Base-by-base conservation (phyloP, 2,113 vertebrate species). In the Ptilonorhynchus violaceus region DNA sequence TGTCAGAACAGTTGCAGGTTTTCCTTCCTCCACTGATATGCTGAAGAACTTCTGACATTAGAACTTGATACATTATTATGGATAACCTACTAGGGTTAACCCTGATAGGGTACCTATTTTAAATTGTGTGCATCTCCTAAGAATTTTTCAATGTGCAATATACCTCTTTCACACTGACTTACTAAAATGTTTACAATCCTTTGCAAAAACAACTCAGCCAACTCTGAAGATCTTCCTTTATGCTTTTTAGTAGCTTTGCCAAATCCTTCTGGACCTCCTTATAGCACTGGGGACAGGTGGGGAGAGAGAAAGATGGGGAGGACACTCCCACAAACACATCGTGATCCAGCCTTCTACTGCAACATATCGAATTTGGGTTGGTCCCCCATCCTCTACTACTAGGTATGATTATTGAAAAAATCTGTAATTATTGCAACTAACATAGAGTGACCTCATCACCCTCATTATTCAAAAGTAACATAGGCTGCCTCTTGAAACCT, bases 201-300 rank as follows among this genome's bases (percentile, higher is more conserved):
- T 67, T n/a, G 33, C 16, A 56, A 52, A 58, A 92, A 14, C 33
- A 75, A 66, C 15, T 73, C 47, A 37, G 68, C 13, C 63, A 91
- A 4, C 19, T 50, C 35, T 15, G 28, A 87, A 53, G 14, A 37
- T 42, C 41, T 50, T 75, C n/a, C 46, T 62, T 81, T 28, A 37
- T 8, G 25, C 52, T 81, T 93, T 59, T 59, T 53, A 84, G 14
- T 15, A 83, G 47, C 25, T 94, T 74, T 82, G 47, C 31, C 69
- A 87, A 78, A 78, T 60, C 50, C 11, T 89, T 30, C 20, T 68
- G 24, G 13, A 85, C 30, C 18, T 84, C 25, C 59, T 56, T 31
- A 23, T 0, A 58, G 52, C 23, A 56, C 0, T 6, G 6, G 12
- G 27, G 3, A 52, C 17, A 23, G 9, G 17, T 7, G 2, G 11